phyloP scores from a whole-genome alignment of 2,113 vertebrate species.

The Himantopus leucocephalus region DNA sequence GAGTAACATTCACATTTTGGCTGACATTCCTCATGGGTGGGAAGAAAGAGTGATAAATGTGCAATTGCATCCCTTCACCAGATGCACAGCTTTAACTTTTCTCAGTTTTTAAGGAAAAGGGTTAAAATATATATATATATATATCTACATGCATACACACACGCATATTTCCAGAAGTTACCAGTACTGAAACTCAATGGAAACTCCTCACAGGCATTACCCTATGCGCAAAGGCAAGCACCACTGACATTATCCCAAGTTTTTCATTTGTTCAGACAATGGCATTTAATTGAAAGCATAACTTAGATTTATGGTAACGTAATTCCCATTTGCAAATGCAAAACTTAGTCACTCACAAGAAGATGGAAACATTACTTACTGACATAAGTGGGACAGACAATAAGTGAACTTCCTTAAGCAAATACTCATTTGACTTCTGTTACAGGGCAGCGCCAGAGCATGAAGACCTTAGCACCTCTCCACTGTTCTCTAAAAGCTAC shows the following conservation, averaged over 20 bases:
- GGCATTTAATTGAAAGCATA: neutral
- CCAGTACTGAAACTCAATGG: neutral
- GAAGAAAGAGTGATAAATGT: neutral
- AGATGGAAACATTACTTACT: neutral
- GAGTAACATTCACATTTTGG: neutral
- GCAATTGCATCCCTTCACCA: neutral
- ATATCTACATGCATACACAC: accelerated
- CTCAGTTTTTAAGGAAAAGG: neutral
- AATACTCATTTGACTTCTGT: neutral
- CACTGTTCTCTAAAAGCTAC: neutral
- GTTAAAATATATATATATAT: neutral
- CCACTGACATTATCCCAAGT: neutral
- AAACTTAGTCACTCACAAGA: neutral
- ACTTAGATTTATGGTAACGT: neutral
- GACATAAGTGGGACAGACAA: neutral
- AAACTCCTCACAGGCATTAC: neutral
- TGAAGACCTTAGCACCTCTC: neutral
- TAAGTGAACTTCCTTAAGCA: neutral
- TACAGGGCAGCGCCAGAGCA: neutral
- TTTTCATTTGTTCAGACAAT: neutral
- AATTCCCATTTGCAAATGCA: neutral
- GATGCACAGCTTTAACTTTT: neutral
- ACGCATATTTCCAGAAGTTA: neutral
- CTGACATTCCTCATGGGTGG: neutral
- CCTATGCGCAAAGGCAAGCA: neutral